Percentiles rank a stretch among this genome's conserved stretches.
phyloP scores from a whole-genome alignment of 2,888 invertebrate genomes.

The Melinopterus prodromus region DNA sequence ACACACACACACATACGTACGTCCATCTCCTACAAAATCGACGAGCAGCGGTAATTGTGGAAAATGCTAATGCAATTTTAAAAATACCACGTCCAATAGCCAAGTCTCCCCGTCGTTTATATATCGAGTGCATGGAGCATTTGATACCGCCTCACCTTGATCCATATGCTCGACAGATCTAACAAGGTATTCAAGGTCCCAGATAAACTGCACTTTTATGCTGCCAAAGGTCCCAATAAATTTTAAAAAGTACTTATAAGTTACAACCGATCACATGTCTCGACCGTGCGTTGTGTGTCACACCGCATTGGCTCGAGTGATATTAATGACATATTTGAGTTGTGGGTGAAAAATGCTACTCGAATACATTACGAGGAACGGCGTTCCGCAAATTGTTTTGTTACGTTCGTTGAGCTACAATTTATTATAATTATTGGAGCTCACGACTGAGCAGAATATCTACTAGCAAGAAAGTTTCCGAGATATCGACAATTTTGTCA shows the following conservation, averaged over 20 bases:
- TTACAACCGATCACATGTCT: neutral
- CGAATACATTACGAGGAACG: too few relatives aligned
- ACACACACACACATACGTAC: neutral
- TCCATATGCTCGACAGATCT: constrained; percentile 4
- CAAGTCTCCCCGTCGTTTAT: neutral
- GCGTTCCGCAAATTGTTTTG: neutral
- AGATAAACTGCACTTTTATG: neutral
- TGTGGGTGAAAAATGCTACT: neutral
- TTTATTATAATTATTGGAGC: too few relatives aligned
- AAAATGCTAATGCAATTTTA: constrained; percentile 4
- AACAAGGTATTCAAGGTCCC: neutral
- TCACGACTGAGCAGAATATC: too few relatives aligned
- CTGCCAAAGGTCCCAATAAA: constrained; percentile 4
- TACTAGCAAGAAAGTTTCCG: too few relatives aligned
- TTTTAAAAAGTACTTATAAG: neutral
- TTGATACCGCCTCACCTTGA: neutral
- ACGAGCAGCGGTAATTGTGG: neutral
- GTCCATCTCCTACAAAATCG: neutral
- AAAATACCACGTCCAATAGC: neutral
- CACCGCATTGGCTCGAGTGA: neutral
- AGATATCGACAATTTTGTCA: too few relatives aligned
- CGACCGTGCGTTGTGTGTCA: neutral
- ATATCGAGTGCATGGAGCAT: neutral
- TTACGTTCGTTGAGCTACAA: neutral
- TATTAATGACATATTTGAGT: neutral